phyloP scores from a whole-genome alignment of 2,888 invertebrate genomes.

The Saturnia pavonia region DNA sequence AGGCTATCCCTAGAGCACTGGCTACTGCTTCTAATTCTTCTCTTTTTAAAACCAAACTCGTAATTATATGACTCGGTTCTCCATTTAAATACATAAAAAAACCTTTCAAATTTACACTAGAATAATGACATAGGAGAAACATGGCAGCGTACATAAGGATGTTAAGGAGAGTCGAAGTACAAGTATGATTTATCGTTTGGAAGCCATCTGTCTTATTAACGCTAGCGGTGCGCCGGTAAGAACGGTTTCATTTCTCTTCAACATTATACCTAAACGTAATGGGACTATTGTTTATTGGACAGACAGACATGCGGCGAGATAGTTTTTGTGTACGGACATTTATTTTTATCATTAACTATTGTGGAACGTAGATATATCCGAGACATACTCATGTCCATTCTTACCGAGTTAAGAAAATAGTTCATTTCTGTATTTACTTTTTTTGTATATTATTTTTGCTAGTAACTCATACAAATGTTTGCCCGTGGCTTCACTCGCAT shows the following conservation, averaged over 20 bases:
- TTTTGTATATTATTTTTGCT: not conserved
- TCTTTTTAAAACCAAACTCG: no score
- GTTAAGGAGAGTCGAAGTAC: conserved; percentile 6
- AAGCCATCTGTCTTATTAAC: conserved; percentile 51
- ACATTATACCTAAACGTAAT: conserved; percentile 26
- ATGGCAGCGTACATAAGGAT: not conserved
- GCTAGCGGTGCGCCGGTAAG: conserved; percentile 33
- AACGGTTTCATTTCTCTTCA: conserved; percentile 39
- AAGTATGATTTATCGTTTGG: conserved; percentile 21
- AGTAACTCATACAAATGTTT: not conserved
- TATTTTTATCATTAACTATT: not conserved
- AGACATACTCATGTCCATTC: not conserved
- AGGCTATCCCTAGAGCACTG: no score
- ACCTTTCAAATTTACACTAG: no score
- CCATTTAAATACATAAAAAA: no score
- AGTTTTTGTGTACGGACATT: conserved; percentile 21
- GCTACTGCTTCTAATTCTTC: no score
- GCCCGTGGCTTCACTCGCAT: no score
- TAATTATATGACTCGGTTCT: no score
- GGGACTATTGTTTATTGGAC: conserved; percentile 32
- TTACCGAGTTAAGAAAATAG: not conserved
- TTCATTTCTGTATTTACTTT: not conserved
- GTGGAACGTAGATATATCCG: not conserved
- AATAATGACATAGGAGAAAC: not conserved
- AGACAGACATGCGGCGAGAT: conserved; percentile 24